phyloP scores from a whole-genome alignment of 1,140 invertebrate genomes.

The Zaprionus ghesquierei region DNA sequence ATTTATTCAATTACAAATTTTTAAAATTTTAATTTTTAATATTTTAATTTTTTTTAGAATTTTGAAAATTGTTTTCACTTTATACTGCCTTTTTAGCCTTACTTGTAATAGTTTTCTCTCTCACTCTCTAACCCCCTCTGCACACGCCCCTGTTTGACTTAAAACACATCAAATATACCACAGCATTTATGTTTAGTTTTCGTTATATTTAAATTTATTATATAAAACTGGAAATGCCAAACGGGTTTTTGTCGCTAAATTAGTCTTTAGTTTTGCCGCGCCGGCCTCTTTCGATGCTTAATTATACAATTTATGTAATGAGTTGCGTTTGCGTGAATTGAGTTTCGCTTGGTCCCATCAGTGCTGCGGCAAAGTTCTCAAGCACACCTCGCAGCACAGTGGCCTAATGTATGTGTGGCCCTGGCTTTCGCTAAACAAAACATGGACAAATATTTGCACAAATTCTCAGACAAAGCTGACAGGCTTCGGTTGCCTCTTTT shows the following conservation, averaged over 20 bases:
- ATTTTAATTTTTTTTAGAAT: neutral
- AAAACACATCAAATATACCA: neutral
- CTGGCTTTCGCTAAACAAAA: constrained; percentile 43
- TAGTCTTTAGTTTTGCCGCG: constrained; percentile 36
- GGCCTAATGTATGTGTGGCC: neutral
- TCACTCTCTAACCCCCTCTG: neutral
- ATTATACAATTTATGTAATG: constrained; percentile 63
- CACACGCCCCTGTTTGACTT: neutral
- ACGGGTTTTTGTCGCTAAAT: constrained; percentile 56
- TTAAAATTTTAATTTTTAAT: neutral
- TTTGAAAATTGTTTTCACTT: neutral
- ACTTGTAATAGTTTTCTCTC: neutral
- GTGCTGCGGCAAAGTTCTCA: constrained; percentile 38
- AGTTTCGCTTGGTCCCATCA: neutral
- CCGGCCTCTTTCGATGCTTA: constrained; percentile 59
- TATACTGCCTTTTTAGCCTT: neutral
- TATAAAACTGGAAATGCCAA: constrained; percentile 68
- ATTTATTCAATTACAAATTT: too few relatives aligned
- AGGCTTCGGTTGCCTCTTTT: neutral
- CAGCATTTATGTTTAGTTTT: constrained; percentile 24
- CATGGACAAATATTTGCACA: constrained; percentile 56
- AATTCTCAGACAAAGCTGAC: constrained; percentile 25
- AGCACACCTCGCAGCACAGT: constrained; percentile 36
- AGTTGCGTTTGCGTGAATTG: neutral
- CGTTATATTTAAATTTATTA: constrained; percentile 52